Evolutionary conservation across 2,797 vertebrate genomes (phyloP).

Genomic region (Takifugu ocellatus): DNA sequence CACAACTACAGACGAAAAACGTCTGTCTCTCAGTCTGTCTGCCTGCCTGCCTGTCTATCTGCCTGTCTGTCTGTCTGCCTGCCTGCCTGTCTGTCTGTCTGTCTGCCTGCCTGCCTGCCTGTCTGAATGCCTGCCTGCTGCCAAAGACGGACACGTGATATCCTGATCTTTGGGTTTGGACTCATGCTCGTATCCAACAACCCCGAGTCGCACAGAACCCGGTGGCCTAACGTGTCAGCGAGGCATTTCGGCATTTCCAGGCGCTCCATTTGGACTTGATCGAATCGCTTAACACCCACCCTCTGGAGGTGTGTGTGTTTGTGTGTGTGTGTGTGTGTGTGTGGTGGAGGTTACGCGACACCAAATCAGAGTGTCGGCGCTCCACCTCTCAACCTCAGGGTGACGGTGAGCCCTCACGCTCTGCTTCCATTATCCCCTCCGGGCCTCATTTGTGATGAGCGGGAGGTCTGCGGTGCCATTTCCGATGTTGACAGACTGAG

Average conservation of each 20-base stretch:
- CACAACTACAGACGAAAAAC: too few relatives aligned
- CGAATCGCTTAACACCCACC: constrained; percentile 37
- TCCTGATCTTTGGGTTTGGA: constrained; percentile 25
- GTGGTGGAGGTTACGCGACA: constrained; percentile 11
- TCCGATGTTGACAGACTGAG: constrained; percentile 35
- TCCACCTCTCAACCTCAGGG: constrained; percentile 49
- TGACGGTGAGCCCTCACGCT: constrained; percentile 10
- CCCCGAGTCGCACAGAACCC: constrained; percentile 2
- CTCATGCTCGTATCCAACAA: constrained; percentile 3
- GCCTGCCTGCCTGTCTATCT: background rate
- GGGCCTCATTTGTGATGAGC: constrained; percentile 62
- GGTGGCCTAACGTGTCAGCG: constrained; percentile 7
- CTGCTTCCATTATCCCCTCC: constrained; percentile 24
- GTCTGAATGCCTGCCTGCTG: background rate
- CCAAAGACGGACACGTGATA: constrained; percentile 7
- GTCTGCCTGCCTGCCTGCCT: too few relatives aligned
- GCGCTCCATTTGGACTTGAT: constrained; percentile 26
- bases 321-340: too few relatives aligned
- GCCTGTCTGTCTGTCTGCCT: too few relatives aligned
- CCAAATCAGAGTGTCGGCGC: constrained; percentile 40
- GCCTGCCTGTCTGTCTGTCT: too few relatives aligned
- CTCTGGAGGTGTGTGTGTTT: constrained; percentile 10
- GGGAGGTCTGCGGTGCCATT: constrained; percentile 38
- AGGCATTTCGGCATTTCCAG: constrained; percentile 19
- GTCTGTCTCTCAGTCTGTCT: too few relatives aligned